These are phyloP conservation scores for Cinclus mexicanus DNA, from an alignment of 2,113 vertebrate genomes.

Conservation along the genomic window DNA sequence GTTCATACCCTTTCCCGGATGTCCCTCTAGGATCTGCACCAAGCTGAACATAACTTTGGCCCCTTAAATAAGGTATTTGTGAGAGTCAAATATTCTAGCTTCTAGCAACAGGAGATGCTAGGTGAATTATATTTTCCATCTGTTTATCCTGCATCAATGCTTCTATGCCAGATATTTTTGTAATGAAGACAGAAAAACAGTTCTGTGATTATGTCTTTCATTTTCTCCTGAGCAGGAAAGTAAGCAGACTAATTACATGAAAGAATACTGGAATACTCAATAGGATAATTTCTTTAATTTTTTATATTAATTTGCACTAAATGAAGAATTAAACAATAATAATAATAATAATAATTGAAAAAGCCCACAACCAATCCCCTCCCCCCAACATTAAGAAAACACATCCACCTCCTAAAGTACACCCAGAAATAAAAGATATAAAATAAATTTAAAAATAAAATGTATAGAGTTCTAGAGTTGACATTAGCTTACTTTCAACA, in stretches of 20 bases:
- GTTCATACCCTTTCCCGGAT: background rate
- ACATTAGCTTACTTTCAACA: background rate
- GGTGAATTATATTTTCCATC: constrained; percentile 28
- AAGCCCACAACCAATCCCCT: accelerated
- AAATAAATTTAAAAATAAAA: background rate
- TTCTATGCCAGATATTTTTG: background rate
- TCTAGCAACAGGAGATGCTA: background rate
- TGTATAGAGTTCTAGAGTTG: background rate
- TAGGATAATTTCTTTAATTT: background rate
- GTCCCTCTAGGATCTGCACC: background rate
- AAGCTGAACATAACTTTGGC: background rate
- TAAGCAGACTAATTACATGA: background rate
- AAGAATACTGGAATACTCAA: background rate
- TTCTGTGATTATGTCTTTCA: background rate
- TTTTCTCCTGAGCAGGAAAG: background rate
- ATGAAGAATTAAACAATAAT: background rate
- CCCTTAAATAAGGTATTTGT: background rate
- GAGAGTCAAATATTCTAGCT: background rate
- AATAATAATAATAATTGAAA: background rate
- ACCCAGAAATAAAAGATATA: background rate
- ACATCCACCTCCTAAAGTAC: background rate
- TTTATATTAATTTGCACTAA: background rate
- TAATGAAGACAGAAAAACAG: background rate
- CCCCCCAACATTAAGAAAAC: background rate
- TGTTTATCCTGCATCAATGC: background rate